Percentiles rank a stretch among this genome's conserved stretches.
These are phyloP conservation scores for Otus sunia DNA, from an alignment of 2,113 vertebrate species.

Conservation along the genomic window DNA sequence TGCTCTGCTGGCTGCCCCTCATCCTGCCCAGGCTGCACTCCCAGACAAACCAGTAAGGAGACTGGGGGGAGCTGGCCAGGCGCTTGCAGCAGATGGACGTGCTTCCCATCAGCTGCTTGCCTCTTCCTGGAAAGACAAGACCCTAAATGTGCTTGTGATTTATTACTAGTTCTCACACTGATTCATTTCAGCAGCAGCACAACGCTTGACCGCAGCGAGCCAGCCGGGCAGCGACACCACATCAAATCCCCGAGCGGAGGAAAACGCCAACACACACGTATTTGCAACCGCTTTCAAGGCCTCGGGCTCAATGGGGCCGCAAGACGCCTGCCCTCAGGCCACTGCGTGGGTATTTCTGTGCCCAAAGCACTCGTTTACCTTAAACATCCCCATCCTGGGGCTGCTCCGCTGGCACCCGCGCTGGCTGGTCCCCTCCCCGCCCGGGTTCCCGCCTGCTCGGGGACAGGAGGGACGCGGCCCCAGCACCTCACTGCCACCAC, in stretches of 20 bases:
- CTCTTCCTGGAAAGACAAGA: not conserved
- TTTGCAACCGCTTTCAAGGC: not conserved
- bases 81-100: rapidly evolving
- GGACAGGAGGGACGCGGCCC: not conserved
- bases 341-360: not conserved
- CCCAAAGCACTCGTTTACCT: rapidly evolving
- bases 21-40: not conserved
- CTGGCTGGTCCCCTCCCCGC: not conserved
- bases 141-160: not conserved
- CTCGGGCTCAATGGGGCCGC: not conserved
- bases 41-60: not conserved
- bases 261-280: rapidly evolving
- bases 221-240: not conserved
- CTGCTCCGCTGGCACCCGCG: rapidly evolving
- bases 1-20: no score
- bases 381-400: not conserved
- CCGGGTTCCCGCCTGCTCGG: not conserved
- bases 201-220: not conserved
- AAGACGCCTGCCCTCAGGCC: rapidly evolving
- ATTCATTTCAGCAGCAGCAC: not conserved
- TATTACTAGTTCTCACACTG: not conserved
- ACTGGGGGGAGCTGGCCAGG: not conserved
- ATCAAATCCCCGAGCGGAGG: not conserved
- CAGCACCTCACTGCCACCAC: not conserved
- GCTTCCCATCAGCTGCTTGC: not conserved